phyloP scores from a whole-genome alignment of 2,113 vertebrate species.

The Fregetta grallaria region DNA sequence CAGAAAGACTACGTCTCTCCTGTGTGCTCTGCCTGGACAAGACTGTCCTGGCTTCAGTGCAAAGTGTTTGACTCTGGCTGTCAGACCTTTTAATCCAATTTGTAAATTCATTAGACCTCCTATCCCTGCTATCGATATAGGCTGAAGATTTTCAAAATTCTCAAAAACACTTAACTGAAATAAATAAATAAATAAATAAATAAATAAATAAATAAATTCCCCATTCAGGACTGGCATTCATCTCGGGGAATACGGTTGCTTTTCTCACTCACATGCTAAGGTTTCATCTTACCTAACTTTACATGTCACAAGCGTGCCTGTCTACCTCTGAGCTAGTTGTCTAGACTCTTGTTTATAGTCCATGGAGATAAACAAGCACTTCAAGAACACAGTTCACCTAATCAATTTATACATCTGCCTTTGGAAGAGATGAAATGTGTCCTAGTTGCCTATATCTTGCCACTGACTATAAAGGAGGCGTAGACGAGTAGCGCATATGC shows the following conservation, averaged over 20 bases:
- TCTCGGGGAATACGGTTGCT: not conserved
- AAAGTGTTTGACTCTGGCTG: not conserved
- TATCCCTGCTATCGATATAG: not conserved
- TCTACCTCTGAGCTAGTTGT: not conserved
- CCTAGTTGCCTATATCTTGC: not conserved
- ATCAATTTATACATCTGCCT: not conserved
- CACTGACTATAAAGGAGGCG: not conserved
- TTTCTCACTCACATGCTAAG: not conserved
- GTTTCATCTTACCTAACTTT: not conserved
- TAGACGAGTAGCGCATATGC: not conserved
- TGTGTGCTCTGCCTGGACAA: not conserved
- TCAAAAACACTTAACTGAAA: not conserved
- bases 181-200: not conserved
- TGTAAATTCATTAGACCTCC: not conserved
- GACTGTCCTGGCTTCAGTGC: not conserved
- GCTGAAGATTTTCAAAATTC: not conserved
- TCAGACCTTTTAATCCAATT: not conserved
- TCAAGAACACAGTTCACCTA: not conserved
- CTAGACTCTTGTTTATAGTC: not conserved
- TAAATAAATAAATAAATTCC: not conserved
- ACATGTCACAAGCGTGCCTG: not conserved
- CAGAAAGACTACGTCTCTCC: not conserved
- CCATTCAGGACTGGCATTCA: not conserved
- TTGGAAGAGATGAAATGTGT: not conserved
- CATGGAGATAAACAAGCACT: not conserved